phyloP scores from a whole-genome alignment of 1,140 invertebrate genomes.

The Drosophila auraria region DNA sequence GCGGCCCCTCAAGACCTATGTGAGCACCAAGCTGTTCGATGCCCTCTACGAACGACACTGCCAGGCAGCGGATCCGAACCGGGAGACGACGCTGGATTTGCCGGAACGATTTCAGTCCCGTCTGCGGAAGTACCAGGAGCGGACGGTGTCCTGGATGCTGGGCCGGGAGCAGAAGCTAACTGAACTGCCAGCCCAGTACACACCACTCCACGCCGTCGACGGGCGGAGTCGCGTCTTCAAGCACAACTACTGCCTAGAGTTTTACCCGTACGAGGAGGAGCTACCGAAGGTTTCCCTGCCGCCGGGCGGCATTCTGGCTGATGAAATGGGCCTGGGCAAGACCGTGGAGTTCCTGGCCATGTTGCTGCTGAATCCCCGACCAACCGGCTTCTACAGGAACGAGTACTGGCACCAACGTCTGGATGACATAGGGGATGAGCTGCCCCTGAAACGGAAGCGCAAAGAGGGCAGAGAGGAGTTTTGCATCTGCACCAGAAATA shows the following conservation, averaged over 20 bases:
- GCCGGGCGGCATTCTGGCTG: constrained; percentile 92
- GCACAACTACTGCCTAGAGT: constrained; percentile 85
- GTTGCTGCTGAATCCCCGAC: constrained; percentile 88
- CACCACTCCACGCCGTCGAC: constrained; percentile 39
- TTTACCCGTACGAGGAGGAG: constrained; percentile 32
- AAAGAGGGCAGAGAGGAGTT: constrained; percentile 18
- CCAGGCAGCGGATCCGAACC: background rate
- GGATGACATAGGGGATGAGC: constrained; percentile 27
- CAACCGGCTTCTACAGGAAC: constrained; percentile 2
- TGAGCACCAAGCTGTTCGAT: constrained; percentile 70
- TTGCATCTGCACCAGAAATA: constrained; percentile 50
- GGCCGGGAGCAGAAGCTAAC: constrained; percentile 85
- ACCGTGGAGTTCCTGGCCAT: constrained; percentile 91
- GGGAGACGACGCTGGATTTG: background rate
- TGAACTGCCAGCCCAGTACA: constrained; percentile 51
- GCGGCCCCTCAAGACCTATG: constrained; percentile 68
- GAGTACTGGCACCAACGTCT: constrained; percentile 38
- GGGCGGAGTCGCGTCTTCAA: constrained; percentile 72
- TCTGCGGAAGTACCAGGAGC: constrained; percentile 89
- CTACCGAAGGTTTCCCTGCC: constrained; percentile 59
- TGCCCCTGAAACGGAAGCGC: constrained; percentile 45
- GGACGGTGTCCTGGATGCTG: constrained; percentile 91
- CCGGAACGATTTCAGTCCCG: constrained; percentile 69
- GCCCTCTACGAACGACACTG: constrained; percentile 58
- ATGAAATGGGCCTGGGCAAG: constrained; percentile 95